A percentile compares a stretch with the other conserved stretches of the same genome.
Conservation (phyloP, 2,888 invertebrate species). For the Archips crataeganus region DNA sequence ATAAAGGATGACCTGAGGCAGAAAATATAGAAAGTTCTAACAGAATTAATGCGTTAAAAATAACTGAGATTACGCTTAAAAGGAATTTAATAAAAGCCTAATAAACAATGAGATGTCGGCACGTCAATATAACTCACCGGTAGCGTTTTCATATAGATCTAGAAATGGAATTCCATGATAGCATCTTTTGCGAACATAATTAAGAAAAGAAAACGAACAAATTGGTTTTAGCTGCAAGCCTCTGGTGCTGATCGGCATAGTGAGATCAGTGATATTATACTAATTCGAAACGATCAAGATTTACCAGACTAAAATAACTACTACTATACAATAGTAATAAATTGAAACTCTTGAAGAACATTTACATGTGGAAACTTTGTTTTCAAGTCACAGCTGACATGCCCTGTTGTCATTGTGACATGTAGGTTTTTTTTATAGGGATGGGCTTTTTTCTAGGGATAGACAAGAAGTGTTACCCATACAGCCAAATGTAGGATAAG, state of each 20-base stretch:
- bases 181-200: slow-evolving; percentile 44
- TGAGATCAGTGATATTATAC: not conserved
- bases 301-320: not conserved
- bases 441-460: too few relatives aligned
- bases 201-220: slow-evolving; percentile 1
- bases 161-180: slow-evolving; percentile 63
- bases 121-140: slow-evolving; percentile 58
- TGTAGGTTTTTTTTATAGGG: too few relatives aligned
- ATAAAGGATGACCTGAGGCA: slow-evolving; percentile 61
- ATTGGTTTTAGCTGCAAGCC: slow-evolving; percentile 10
- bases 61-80: too few relatives aligned
- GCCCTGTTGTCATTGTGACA: too few relatives aligned
- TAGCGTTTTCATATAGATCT: slow-evolving; percentile 67
- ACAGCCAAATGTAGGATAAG: not conserved
- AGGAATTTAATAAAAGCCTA: too few relatives aligned
- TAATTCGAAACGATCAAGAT: not conserved
- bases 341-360: not conserved
- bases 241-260: slow-evolving; percentile 17
- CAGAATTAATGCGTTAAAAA: not conserved
- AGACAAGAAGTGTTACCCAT: too few relatives aligned
- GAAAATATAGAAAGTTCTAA: not conserved
- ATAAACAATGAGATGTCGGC: too few relatives aligned
- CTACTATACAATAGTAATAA: not conserved
- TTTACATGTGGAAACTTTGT: not conserved
- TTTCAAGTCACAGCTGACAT: not conserved